A percentile compares a stretch with the other conserved stretches of the same genome.
These are phyloP conservation scores for Polydesmus complanatus DNA, from an alignment of 2,888 invertebrate genomes.

Conservation along the genomic window DNA sequence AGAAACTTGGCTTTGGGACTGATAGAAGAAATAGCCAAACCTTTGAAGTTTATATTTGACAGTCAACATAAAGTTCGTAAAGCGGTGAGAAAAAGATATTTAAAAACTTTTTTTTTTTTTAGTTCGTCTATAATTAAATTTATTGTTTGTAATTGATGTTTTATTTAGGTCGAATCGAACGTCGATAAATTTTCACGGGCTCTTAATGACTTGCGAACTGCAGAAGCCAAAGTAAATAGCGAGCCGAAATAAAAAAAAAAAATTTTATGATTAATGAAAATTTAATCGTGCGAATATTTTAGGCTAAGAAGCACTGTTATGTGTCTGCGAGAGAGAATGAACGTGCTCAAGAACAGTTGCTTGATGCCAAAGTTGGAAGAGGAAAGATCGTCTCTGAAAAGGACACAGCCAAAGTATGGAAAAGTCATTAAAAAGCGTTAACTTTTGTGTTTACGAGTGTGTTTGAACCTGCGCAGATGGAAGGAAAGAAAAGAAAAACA, in stretches of 20 bases:
- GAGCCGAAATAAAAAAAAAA: neutral
- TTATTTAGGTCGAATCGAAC: conserved; percentile 37
- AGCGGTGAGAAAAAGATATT: conserved; percentile 31
- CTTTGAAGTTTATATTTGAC: conserved; percentile 49
- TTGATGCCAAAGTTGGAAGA: conserved; percentile 39
- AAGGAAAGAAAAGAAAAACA: conserved; percentile 74
- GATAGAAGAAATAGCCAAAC: conserved; percentile 77
- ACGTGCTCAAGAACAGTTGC: conserved; percentile 57
- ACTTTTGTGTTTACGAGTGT: too few relatives aligned
- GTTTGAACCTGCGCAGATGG: conserved; percentile 44
- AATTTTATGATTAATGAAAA: neutral
- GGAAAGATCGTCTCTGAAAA: conserved; percentile 39
- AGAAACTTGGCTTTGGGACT: conserved; percentile 64
- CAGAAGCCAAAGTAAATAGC: conserved; percentile 53
- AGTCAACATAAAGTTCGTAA: conserved; percentile 43
- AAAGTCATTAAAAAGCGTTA: neutral
- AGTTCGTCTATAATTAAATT: conserved; percentile 1
- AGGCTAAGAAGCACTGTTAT: conserved; percentile 74
- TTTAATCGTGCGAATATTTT: conserved; percentile 11
- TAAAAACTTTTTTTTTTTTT: neutral
- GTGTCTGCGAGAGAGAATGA: conserved; percentile 78
- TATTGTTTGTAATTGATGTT: neutral
- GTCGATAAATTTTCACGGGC: conserved; percentile 75
- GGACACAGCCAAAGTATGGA: conserved; percentile 45
- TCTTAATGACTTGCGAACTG: conserved; percentile 68